phyloP scores from a whole-genome alignment of 2,113 vertebrate genomes.

The Tupaia tana region DNA sequence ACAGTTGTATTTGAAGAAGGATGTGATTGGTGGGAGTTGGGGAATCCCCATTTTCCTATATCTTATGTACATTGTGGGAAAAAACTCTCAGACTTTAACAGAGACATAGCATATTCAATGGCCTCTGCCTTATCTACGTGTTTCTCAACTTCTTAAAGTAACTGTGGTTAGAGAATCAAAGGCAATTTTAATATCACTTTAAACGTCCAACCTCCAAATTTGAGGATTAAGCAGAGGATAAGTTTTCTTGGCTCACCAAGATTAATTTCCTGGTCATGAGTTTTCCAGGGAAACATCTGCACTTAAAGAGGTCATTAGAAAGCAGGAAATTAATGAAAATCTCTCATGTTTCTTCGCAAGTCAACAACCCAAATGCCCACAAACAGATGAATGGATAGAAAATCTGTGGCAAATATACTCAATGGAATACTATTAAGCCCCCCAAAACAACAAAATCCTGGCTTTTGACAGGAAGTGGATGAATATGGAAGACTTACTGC shows the following conservation, averaged over 20 bases:
- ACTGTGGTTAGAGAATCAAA: background rate
- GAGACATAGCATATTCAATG: background rate
- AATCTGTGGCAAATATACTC: too few relatives aligned
- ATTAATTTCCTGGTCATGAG: background rate
- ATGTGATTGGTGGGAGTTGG: background rate
- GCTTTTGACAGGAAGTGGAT: too few relatives aligned
- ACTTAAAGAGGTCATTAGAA: slow-evolving; percentile 12
- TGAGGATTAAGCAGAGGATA: background rate
- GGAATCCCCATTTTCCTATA: background rate
- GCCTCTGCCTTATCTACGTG: background rate
- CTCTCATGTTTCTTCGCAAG: background rate
- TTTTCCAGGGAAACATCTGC: slow-evolving; percentile 39
- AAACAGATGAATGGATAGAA: too few relatives aligned
- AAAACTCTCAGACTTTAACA: background rate
- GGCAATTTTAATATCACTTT: background rate
- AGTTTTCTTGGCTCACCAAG: background rate
- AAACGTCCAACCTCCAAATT: background rate
- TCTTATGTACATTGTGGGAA: background rate
- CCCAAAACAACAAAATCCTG: too few relatives aligned
- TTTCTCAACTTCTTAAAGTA: background rate
- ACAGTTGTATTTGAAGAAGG: background rate
- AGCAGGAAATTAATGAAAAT: slow-evolving; percentile 38
- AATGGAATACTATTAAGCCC: too few relatives aligned
- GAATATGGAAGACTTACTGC: too few relatives aligned
- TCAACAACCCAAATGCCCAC: too few relatives aligned